Conservation (phyloP, 2,797 vertebrate species). For the Pseudocheirus occidentalis region DNA sequence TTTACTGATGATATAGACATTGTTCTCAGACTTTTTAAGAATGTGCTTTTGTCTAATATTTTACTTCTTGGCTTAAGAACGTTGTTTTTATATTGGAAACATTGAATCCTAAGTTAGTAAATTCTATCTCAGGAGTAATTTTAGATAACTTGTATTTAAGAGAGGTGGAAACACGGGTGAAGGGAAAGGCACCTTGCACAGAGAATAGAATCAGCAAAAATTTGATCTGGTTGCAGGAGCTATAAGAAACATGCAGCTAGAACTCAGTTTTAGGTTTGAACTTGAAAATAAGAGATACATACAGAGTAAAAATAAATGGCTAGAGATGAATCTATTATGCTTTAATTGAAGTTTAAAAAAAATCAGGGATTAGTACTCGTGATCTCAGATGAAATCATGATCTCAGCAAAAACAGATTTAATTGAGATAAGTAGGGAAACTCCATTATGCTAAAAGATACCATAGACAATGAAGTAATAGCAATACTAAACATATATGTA, state of each 20-base stretch:
- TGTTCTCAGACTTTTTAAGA: not conserved
- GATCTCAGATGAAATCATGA: not conserved
- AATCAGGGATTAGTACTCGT: not conserved
- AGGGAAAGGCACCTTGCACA: not conserved
- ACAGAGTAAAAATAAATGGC: not conserved
- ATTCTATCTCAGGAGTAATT: not conserved
- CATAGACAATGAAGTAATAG: not conserved
- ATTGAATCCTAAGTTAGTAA: not conserved
- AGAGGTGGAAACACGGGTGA: not conserved
- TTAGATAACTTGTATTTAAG: not conserved
- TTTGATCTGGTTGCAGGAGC: not conserved
- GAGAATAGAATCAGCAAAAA: not conserved
- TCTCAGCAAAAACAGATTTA: not conserved
- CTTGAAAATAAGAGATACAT: not conserved
- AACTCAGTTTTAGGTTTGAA: not conserved
- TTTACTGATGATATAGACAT: not conserved
- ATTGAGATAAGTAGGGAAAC: not conserved
- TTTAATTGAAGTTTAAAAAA: not conserved
- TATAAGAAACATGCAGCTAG: not conserved
- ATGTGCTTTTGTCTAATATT: constrained; percentile 1
- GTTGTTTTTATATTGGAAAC: constrained; percentile 22
- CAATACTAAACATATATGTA: not conserved
- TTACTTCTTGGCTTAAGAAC: not conserved
- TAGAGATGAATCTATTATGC: not conserved
- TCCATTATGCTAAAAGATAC: not conserved